A percentile compares a stretch with the other conserved stretches of the same genome.
Evolutionary conservation across 2,888 invertebrate species (phyloP).

Genomic region (Dryococelus australis): DNA sequence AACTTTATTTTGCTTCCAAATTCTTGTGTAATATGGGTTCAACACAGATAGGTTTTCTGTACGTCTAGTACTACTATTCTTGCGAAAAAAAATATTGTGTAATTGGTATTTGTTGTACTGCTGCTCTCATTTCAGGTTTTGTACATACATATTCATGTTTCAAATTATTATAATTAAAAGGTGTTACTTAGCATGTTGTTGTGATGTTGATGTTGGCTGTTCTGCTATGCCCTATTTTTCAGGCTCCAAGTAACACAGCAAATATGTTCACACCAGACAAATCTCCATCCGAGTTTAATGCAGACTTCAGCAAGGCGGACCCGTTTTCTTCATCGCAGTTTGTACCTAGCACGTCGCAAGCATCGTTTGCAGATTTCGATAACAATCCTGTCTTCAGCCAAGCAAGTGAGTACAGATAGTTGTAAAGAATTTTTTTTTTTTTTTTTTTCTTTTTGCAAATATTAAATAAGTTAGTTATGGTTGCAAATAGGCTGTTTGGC

Average conservation of each 20-base stretch:
- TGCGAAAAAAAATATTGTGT: no score
- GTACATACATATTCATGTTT: no score
- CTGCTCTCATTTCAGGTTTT: no score
- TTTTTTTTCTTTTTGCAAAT: background rate
- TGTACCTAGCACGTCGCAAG: conserved; percentile 53
- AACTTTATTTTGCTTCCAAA: no score
- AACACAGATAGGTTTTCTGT: no score
- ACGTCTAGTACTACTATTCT: no score
- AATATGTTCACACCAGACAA: conserved; percentile 54
- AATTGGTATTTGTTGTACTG: no score
- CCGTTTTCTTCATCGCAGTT: conserved; percentile 50
- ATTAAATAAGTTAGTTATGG: no score
- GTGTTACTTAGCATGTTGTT: no score
- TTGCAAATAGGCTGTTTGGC: no score
- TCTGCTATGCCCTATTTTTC: background rate
- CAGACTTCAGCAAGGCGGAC: conserved; percentile 57
- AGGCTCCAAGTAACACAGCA: conserved; percentile 26
- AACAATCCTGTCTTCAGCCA: conserved; percentile 73
- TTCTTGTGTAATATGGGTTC: no score
- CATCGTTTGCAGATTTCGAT: conserved; percentile 74
- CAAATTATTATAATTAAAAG: no score
- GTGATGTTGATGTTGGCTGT: background rate
- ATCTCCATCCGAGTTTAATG: conserved; percentile 52
- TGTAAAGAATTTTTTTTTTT: conserved; percentile 20
- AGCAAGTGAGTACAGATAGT: conserved; percentile 46